Evolutionary conservation across 2,113 vertebrate species (phyloP).

Genomic region (Cyprinodon brontotheroides): DNA sequence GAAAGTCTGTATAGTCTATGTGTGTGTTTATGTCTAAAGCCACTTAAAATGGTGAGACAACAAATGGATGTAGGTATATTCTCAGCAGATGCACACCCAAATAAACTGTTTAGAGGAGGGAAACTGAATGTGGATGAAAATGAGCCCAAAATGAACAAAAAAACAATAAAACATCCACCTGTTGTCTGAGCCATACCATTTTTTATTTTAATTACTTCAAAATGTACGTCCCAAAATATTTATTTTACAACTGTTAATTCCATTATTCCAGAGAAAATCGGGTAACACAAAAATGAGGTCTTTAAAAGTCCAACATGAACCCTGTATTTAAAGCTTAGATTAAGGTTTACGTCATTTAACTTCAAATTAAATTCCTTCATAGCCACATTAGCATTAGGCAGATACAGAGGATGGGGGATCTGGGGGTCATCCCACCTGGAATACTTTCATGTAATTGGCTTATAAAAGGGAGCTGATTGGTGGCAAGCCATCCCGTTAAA

Average conservation of each 20-base stretch:
- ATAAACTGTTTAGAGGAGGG: constrained; percentile 14
- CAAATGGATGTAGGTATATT: neutral
- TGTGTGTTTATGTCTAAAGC: constrained; percentile 20
- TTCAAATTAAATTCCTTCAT: neutral
- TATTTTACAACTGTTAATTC: neutral
- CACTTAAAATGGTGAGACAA: constrained; percentile 22
- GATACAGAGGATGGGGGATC: too few species aligned
- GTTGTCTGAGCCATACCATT: neutral
- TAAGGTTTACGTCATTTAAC: neutral
- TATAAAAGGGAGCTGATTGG: too few species aligned
- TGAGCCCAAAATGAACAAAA: neutral
- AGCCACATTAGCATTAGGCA: neutral
- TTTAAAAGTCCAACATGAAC: neutral
- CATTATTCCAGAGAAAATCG: neutral
- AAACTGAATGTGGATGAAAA: constrained; percentile 14
- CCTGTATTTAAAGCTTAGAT: neutral
- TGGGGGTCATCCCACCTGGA: too few species aligned
- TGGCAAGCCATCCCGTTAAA: too few species aligned
- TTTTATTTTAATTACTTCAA: neutral
- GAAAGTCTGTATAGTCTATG: constrained; percentile 4
- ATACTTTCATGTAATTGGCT: too few species aligned
- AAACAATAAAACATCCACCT: neutral
- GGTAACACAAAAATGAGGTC: neutral
- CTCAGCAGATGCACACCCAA: constrained; percentile 16
- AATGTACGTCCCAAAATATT: too few species aligned